Conservation (phyloP, 2,888 invertebrate genomes). For the Dusona sp. region DNA sequence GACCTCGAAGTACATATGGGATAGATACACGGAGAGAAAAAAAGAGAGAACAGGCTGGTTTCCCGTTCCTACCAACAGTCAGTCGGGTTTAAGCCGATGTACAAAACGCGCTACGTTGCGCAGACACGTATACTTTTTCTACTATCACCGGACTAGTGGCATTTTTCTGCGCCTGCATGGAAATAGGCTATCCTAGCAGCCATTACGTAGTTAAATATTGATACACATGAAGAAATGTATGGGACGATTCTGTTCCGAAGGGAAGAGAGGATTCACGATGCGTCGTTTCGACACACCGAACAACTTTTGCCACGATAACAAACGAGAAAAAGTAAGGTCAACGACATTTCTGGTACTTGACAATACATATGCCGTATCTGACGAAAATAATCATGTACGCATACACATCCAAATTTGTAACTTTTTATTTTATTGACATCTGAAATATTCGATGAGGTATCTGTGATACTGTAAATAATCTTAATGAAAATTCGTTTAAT, state of each 20-base stretch:
- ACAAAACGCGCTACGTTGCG: background rate
- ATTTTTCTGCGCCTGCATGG: slow-evolving; percentile 33
- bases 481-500: background rate
- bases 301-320: background rate
- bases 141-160: slow-evolving; percentile 4
- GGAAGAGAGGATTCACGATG: slow-evolving; percentile 23
- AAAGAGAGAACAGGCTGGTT: slow-evolving; percentile 13
- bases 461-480: background rate
- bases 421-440: background rate
- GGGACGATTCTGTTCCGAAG: slow-evolving; percentile 4
- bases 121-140: slow-evolving; percentile 2
- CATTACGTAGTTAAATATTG: slow-evolving; percentile 52
- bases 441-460: background rate
- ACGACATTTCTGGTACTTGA: background rate
- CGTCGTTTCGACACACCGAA: slow-evolving; percentile 8
- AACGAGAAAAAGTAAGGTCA: background rate
- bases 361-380: background rate
- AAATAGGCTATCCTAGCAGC: slow-evolving; percentile 36
- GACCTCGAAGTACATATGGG: slow-evolving; percentile 37
- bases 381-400: background rate
- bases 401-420: too few species aligned
- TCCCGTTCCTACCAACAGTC: slow-evolving; percentile 4
- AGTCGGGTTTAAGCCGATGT: slow-evolving; percentile 8
- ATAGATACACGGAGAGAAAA: slow-evolving; percentile 12
- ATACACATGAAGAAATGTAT: slow-evolving; percentile 36